phyloP scores from a whole-genome alignment of 1,140 invertebrate genomes.

The Thaumetopoea pityocampa region DNA sequence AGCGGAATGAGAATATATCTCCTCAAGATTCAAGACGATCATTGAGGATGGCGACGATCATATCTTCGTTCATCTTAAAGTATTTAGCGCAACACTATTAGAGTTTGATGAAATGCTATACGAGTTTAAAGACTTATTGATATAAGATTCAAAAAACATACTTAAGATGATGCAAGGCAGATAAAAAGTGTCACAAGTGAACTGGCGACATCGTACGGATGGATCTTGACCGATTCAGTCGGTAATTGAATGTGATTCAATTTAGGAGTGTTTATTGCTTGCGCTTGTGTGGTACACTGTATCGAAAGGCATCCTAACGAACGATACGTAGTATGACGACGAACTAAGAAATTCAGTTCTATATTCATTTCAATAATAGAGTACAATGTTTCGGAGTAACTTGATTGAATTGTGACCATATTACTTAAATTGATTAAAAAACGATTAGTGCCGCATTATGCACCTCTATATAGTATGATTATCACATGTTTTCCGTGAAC shows the following conservation, averaged over 20 bases:
- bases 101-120: conserved; percentile 18
- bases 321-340: not conserved
- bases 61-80: conserved; percentile 27
- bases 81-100: conserved; percentile 18
- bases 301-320: conserved; percentile 25
- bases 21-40: conserved; percentile 36
- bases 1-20: conserved; percentile 53
- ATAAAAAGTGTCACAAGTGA: conserved; percentile 11
- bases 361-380: conserved; percentile 4
- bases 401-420: too few relatives aligned
- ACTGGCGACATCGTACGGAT: conserved; percentile 8
- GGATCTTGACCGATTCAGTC: conserved; percentile 35
- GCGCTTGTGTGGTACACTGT: conserved; percentile 16
- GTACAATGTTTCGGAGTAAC: not conserved
- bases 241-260: conserved; percentile 38
- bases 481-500: too few relatives aligned
- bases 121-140: conserved; percentile 6
- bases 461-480: too few relatives aligned
- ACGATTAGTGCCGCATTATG: not conserved
- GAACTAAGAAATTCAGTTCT: too few relatives aligned
- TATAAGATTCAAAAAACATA: conserved; percentile 3
- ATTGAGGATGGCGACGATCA: conserved; percentile 19
- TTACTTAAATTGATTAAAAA: not conserved
- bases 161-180: conserved; percentile 11
- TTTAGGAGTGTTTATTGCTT: conserved; percentile 26